Conservation (phyloP, 30 jellyfish, hydroid and myxozoan species). For the Haliclystus octoradiatus region DNA sequence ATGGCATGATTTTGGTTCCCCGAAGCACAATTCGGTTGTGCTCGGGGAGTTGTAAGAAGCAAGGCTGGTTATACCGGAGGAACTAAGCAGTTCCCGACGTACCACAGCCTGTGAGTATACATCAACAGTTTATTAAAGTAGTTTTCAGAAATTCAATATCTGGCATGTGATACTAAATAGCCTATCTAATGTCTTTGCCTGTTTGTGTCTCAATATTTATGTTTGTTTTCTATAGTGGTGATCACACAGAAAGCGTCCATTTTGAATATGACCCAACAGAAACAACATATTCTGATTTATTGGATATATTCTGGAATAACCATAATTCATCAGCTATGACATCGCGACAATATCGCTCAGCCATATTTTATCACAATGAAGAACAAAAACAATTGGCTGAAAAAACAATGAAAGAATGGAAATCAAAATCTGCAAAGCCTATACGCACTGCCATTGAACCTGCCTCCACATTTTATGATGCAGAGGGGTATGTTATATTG, state of each 20-base stretch:
- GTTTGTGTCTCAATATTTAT: no score
- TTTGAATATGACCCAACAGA: constrained; percentile 58
- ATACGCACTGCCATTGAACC: constrained; percentile 63
- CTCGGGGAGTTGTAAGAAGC: constrained; percentile 72
- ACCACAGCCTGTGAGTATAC: constrained; percentile 63
- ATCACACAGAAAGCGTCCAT: constrained; percentile 82
- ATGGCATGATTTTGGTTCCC: constrained; percentile 99
- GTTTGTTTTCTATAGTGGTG: constrained; percentile 41
- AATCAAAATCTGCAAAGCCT: constrained; percentile 16
- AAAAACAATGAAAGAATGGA: constrained; percentile 29
- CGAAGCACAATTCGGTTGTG: constrained; percentile 92
- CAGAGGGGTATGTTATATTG: constrained; percentile 82
- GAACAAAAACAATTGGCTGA: constrained; percentile 65
- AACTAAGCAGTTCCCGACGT: constrained; percentile 44
- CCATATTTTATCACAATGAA: constrained; percentile 70
- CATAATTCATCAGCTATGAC: constrained; percentile 66
- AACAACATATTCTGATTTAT: constrained; percentile 37
- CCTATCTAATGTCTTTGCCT: no score
- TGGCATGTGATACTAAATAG: no score
- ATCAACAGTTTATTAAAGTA: not conserved
- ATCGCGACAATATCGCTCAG: constrained; percentile 82
- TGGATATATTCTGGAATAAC: constrained; percentile 68
- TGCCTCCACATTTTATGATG: constrained; percentile 82
- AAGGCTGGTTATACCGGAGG: constrained; percentile 98
- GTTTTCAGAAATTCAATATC: no score